Base-by-base conservation (phyloP, 2,113 vertebrate species). In the Puntigrus tetrazona region DNA sequence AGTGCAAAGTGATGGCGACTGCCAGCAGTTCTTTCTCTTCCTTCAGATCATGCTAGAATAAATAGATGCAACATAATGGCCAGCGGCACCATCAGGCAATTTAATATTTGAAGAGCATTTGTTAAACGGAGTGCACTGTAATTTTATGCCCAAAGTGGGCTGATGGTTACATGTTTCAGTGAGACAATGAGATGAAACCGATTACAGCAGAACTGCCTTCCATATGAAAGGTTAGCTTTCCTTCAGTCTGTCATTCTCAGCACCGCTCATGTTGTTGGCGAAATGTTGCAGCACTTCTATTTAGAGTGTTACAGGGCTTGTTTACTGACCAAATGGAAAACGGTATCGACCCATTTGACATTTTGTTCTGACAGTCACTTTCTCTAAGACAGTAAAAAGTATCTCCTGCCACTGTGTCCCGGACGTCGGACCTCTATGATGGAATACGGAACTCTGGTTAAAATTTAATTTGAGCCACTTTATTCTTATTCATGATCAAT, bases 11-110 rank as follows among this genome's bases (percentile, higher is more conserved):
- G 84, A 82, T 59, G 50, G 63, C n/a, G 81, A 76, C 75, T 65
- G 84, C 63, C 81, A 69, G 45, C 38, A 61, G 50, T 50, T 84
- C 70, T 45, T 61, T 47, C 50, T 31, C 61, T 82, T 38, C 73
- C 78, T 86, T 70, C 67, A 87, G 79, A 61, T 80, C 87, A 81
- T 67, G 85, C 85, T 84, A 38, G 78, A 89, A 89, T 81, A 84
- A 74, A 83, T 72, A 86, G 27, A 86, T 82, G 74, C 67, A 29
- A 20, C 73, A 80, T 78, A 27, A 86, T 69, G 63, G 63, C 27
- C 38, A 25, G 27, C 27, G 14, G 65, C 41, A 50, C 31, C 29
- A 61, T 73, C 70, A 61, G 43, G 69, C 59, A 27, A 72, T 34
- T 86, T 81, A 61, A 85, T 86, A 78, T 83, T 82, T 78, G 83